Evolutionary conservation across 2,113 vertebrate species (phyloP).

Genomic region (Pyxicephalus adspersus): DNA sequence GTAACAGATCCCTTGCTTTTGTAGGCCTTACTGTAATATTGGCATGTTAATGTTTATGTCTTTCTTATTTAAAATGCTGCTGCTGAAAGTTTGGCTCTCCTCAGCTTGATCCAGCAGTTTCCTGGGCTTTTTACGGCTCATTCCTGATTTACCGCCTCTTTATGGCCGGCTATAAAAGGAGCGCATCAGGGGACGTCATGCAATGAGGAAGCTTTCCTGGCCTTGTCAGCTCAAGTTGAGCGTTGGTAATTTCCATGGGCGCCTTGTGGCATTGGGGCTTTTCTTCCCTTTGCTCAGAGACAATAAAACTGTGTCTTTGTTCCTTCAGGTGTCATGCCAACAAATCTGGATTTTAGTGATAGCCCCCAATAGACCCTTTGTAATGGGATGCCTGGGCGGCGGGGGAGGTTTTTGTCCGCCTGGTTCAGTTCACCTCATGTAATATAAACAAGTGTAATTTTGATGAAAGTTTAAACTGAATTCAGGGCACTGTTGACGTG

Average conservation of each 20-base stretch:
- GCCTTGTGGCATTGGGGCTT: conserved; percentile 56
- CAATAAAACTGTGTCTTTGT: conserved; percentile 60
- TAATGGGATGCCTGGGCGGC: not conserved
- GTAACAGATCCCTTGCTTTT: conserved; percentile 1
- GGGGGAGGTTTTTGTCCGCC: too few species aligned
- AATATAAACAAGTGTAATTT: too few species aligned
- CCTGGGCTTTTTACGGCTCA: conserved; percentile 39
- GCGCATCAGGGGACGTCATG: conserved; percentile 59
- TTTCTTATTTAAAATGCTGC: conserved; percentile 44
- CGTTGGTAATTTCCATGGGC: conserved; percentile 55
- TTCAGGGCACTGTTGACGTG: too few species aligned
- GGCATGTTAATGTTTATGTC: conserved; percentile 37
- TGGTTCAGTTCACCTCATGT: too few species aligned
- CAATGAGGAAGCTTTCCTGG: conserved; percentile 50
- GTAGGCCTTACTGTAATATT: not conserved
- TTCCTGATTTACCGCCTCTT: conserved; percentile 62
- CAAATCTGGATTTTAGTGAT: not conserved
- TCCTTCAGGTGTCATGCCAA: conserved; percentile 57
- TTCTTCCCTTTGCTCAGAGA: conserved; percentile 29
- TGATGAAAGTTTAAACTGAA: too few species aligned
- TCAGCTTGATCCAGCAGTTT: conserved; percentile 55
- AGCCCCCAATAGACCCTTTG: too few species aligned
- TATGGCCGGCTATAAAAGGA: conserved; percentile 59
- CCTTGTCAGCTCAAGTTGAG: conserved; percentile 58
- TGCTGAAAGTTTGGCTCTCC: conserved; percentile 53